These are phyloP conservation scores for Galemys pyrenaicus DNA, from an alignment of 2,113 vertebrate genomes.

Conservation along the genomic window DNA sequence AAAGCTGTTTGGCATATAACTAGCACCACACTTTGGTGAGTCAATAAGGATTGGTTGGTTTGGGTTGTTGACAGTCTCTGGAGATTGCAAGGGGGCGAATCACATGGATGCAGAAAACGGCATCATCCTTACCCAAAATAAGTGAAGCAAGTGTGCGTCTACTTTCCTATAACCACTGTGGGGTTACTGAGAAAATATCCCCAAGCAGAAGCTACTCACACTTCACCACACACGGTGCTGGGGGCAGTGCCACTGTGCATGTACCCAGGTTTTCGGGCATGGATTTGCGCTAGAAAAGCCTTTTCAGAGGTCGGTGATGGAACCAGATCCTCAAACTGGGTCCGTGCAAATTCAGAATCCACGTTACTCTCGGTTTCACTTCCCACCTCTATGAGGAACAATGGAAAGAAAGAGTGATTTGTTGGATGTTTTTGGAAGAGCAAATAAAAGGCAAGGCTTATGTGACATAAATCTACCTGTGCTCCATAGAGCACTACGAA, in stretches of 20 bases:
- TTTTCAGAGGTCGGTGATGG: constrained; percentile 91
- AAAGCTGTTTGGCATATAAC: background rate
- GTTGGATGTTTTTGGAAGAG: background rate
- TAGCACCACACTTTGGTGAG: background rate
- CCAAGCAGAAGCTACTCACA: constrained; percentile 79
- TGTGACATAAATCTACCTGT: background rate
- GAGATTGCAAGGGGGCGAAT: background rate
- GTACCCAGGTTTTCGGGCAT: constrained; percentile 89
- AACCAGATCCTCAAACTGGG: constrained; percentile 90
- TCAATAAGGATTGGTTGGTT: background rate
- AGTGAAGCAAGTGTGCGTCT: background rate
- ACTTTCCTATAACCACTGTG: background rate
- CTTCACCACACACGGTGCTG: constrained; percentile 82
- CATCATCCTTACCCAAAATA: background rate
- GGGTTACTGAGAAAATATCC: background rate
- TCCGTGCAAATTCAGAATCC: constrained; percentile 93
- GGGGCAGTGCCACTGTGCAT: constrained; percentile 81
- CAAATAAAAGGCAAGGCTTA: background rate
- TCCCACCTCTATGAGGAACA: constrained; percentile 88
- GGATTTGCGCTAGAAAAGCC: constrained; percentile 91
- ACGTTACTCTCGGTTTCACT: constrained; percentile 94
- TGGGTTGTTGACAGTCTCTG: background rate
- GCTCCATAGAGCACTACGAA: background rate
- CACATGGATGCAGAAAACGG: background rate
- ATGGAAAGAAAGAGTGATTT: constrained; percentile 16